These are phyloP conservation scores for Coenobita brevimanus DNA, from an alignment of 1,140 invertebrate genomes.

Conservation along the genomic window DNA sequence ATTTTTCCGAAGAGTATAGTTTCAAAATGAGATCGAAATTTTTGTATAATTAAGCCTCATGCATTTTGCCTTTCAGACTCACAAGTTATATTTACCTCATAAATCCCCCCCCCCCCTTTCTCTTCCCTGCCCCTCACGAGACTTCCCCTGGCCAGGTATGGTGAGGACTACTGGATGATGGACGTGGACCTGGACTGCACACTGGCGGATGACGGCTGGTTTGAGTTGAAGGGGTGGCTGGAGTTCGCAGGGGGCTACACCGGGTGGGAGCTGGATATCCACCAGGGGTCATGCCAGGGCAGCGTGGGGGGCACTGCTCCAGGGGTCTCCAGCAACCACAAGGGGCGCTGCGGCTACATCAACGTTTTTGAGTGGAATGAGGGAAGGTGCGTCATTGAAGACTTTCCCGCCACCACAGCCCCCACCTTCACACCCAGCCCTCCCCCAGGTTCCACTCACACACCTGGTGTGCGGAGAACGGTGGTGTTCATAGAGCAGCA, in stretches of 20 bases:
- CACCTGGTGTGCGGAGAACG: slow-evolving; percentile 65
- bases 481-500: slow-evolving; percentile 73
- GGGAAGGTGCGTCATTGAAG: slow-evolving; percentile 31
- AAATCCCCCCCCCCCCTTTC: too few species aligned
- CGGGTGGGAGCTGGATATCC: slow-evolving; percentile 6
- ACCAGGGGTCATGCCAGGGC: slow-evolving; percentile 25
- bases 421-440: background rate
- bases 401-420: background rate
- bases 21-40: too few species aligned
- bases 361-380: slow-evolving; percentile 49
- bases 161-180: slow-evolving; percentile 75
- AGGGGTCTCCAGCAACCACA: slow-evolving; percentile 40
- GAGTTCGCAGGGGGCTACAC: slow-evolving; percentile 20
- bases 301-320: slow-evolving; percentile 26
- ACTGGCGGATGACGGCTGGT: slow-evolving; percentile 74
- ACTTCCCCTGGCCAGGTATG: slow-evolving; percentile 67
- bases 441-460: background rate
- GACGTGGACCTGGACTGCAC: slow-evolving; percentile 75
- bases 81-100: too few species aligned
- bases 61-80: too few species aligned
- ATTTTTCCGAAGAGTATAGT: too few species aligned
- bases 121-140: too few species aligned
- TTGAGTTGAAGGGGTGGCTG: slow-evolving; percentile 73
- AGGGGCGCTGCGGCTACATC: slow-evolving; percentile 52
- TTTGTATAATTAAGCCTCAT: too few species aligned